A percentile compares a stretch with the other conserved stretches of the same genome.
These are phyloP conservation scores for Micrasema minimum DNA, from an alignment of 1,140 invertebrate species.

Conservation along the genomic window DNA sequence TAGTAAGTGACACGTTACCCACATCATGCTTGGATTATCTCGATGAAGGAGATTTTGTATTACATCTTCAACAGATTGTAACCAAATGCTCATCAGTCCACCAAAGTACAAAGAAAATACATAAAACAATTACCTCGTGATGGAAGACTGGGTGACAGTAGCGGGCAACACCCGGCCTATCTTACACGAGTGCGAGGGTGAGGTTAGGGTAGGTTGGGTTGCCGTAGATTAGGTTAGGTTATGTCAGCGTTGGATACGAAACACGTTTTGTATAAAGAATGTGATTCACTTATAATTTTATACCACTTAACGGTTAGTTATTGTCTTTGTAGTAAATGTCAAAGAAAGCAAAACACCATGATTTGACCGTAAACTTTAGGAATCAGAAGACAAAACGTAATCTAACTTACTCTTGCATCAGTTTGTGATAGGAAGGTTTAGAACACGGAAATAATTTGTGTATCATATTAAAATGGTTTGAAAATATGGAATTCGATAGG, in stretches of 20 bases:
- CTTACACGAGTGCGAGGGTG: conserved; percentile 4
- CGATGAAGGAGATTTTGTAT: conserved; percentile 53
- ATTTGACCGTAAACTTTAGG: too few species aligned
- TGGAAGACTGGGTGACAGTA: conserved; percentile 43
- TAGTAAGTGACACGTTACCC: conserved; percentile 46
- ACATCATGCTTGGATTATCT: conserved; percentile 53
- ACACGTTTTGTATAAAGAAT: too few species aligned
- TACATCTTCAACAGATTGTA: conserved; percentile 49
- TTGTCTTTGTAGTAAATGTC: not conserved
- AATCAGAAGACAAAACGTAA: too few species aligned
- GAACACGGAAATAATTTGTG: too few species aligned
- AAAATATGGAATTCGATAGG: too few species aligned
- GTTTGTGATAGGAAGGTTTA: too few species aligned
- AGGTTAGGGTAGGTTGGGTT: conserved; percentile 6
- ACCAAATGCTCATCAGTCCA: conserved; percentile 48
- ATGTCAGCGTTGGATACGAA: not conserved
- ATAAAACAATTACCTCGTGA: conserved; percentile 52
- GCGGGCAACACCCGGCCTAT: conserved; percentile 32
- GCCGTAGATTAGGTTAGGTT: not conserved
- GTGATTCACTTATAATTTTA: too few species aligned
- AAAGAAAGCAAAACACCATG: not conserved
- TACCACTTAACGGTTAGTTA: not conserved
- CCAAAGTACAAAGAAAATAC: conserved; percentile 45
- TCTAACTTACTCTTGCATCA: too few species aligned
- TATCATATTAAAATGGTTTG: too few species aligned